phyloP scores from a whole-genome alignment of 2,797 vertebrate genomes.

The Tenualosa thibaudeaui region DNA sequence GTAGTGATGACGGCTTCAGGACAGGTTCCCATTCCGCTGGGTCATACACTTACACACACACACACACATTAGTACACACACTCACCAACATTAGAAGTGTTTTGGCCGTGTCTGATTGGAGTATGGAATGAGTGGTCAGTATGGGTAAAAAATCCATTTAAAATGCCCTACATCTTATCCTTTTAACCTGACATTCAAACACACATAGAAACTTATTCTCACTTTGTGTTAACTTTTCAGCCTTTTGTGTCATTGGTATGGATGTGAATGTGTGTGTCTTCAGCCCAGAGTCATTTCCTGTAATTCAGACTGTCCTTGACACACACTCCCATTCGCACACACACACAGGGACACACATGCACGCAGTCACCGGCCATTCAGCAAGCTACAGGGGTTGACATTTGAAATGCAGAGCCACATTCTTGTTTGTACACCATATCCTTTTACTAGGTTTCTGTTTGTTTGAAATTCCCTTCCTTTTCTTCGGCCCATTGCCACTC shows the following conservation, averaged over 20 bases:
- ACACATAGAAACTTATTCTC: neutral
- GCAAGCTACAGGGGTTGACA: slow-evolving; percentile 1
- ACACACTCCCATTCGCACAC: neutral
- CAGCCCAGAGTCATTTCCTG: slow-evolving; percentile 63
- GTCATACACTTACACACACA: neutral
- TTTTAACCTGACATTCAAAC: neutral
- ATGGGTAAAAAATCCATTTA: neutral
- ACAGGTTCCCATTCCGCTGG: slow-evolving; percentile 55
- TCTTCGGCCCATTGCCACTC: neutral
- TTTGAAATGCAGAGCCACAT: slow-evolving; percentile 21
- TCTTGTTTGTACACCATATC: slow-evolving; percentile 19
- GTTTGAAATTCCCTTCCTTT: slow-evolving; percentile 17
- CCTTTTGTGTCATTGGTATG: neutral
- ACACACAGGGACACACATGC: slow-evolving; percentile 28
- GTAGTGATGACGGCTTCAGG: slow-evolving; percentile 71
- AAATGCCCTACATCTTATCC: neutral
- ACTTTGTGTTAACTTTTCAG: slow-evolving; percentile 6
- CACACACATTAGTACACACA: neutral
- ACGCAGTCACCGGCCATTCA: slow-evolving; percentile 26
- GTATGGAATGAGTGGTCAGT: neutral
- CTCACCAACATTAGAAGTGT: neutral
- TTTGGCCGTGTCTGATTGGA: neutral
- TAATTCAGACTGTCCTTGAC: slow-evolving; percentile 72
- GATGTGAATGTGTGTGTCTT: slow-evolving; percentile 51
- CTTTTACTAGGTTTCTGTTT: neutral